Evolutionary conservation across 2,888 invertebrate genomes (phyloP).

Genomic region (Phengaris alcon): DNA sequence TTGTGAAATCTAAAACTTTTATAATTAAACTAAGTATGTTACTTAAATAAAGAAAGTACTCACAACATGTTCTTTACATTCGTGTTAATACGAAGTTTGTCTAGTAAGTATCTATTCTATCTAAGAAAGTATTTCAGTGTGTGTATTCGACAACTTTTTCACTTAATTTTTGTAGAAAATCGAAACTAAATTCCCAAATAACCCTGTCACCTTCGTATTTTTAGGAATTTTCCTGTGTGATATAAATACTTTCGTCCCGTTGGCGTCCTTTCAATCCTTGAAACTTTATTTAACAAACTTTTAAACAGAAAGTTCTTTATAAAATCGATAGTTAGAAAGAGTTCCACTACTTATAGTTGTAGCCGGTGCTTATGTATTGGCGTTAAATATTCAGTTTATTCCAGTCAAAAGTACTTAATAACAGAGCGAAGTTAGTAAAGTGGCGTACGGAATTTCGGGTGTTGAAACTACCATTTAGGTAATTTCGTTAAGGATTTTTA

Average conservation of each 20-base stretch:
- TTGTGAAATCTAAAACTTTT: no score
- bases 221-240: not conserved
- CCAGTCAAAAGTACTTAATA: constrained; percentile 21
- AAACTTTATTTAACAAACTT: constrained; percentile 46
- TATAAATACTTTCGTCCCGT: constrained; percentile 25
- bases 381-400: constrained; percentile 28
- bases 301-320: constrained; percentile 47
- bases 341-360: constrained; percentile 39
- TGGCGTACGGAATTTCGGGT: not conserved
- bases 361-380: constrained; percentile 27
- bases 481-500: not conserved
- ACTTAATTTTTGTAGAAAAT: constrained; percentile 1
- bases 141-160: not conserved
- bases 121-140: constrained; percentile 11
- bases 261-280: constrained; percentile 33
- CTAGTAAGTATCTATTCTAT: not conserved
- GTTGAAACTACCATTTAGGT: constrained; percentile 10
- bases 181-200: not conserved
- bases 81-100: not conserved
- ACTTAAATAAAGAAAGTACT: no score
- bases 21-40: no score
- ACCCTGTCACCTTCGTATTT: not conserved
- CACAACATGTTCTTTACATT: no score
- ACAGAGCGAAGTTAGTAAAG: constrained; percentile 27
- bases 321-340: constrained; percentile 43